Base-by-base conservation (phyloP, 2,797 vertebrate genomes). In the Odontamblyopus lacepedii region DNA sequence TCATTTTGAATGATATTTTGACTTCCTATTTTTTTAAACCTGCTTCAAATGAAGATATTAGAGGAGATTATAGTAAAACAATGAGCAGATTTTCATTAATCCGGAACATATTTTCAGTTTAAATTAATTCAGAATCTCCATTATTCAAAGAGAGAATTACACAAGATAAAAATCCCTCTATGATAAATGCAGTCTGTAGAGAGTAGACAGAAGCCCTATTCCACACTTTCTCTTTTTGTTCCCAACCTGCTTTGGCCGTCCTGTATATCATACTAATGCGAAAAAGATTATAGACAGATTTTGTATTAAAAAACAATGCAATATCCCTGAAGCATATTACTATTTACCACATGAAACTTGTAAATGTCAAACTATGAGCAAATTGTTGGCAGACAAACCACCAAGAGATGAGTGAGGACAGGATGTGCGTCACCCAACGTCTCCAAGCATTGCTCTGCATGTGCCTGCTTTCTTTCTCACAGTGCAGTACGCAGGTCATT, bases 131-230 rank as follows among this genome's bases (percentile, higher is more conserved):
- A 87, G 74, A 77, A 74, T 73, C 63, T 72, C 77, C 85, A 89
- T 90, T 85, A 88, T 87, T 91, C 83, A 87, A 81, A 81, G 70
- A 76, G 71, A 85, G 66, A 87, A 82, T 83, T 84, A 78, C 76
- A 77, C 67, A 74, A 83, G 81, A 78, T 74, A 4, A 6, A 77
- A 78, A 81, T 78, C 79, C 35, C 50, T 65, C 55, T 72, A 76
- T 88, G 85, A 86, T 84, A 75, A 87, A 88, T 89, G 86, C 75
- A 83, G 73, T 78, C 78, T 66, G 70, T 72, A 84, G 75, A 77
- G 80, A 76, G 70, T 72, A 83, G 80, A 76, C 67, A 23, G 62
- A 78, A 77, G 80, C 76, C 67, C 16, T 62, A 72, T 78, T 82
- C 79, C 64, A 72, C 72, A 62, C 66, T 80, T 70, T 73, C 74